A percentile compares a stretch with the other conserved stretches of the same genome.
These are phyloP conservation scores for Drosophila mojavensis DNA, from an alignment of 1,140 invertebrate species.

Conservation along the genomic window DNA sequence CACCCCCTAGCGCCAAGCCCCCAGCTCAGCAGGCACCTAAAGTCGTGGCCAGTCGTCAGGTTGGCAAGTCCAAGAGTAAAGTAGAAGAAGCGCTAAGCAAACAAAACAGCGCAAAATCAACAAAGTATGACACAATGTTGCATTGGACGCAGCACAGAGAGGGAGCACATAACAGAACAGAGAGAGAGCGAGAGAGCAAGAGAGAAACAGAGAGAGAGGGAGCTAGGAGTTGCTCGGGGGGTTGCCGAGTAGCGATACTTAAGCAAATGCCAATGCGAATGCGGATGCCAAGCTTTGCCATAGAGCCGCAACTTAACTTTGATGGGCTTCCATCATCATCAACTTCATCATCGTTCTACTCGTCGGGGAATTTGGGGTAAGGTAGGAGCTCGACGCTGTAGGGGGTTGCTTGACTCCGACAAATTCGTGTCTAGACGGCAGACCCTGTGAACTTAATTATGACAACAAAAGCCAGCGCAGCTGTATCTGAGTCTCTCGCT, in stretches of 20 bases:
- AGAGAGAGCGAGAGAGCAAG: neutral
- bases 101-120: slow-evolving; percentile 69
- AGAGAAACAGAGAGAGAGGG: neutral
- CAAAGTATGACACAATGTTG: slow-evolving; percentile 80
- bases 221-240: neutral
- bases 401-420: neutral
- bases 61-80: slow-evolving; percentile 44
- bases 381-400: neutral
- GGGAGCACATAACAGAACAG: neutral
- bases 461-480: slow-evolving; percentile 47
- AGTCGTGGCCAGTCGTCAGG: slow-evolving; percentile 6
- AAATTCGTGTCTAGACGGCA: slow-evolving; percentile 50
- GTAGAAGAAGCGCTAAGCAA: slow-evolving; percentile 71
- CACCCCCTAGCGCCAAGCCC: neutral
- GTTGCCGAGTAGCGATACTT: neutral
- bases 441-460: slow-evolving; percentile 57
- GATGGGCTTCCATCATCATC: slow-evolving; percentile 45
- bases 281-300: slow-evolving; percentile 33
- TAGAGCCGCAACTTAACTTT: slow-evolving; percentile 44
- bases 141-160: slow-evolving; percentile 6
- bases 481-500: neutral
- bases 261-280: slow-evolving; percentile 24
- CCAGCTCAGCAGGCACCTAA: neutral
- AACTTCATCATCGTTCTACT: slow-evolving; percentile 1
- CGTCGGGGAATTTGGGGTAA: too few species aligned